These are phyloP conservation scores for Pseudomugil gertrudae DNA, from an alignment of 2,797 vertebrate genomes.

Conservation along the genomic window DNA sequence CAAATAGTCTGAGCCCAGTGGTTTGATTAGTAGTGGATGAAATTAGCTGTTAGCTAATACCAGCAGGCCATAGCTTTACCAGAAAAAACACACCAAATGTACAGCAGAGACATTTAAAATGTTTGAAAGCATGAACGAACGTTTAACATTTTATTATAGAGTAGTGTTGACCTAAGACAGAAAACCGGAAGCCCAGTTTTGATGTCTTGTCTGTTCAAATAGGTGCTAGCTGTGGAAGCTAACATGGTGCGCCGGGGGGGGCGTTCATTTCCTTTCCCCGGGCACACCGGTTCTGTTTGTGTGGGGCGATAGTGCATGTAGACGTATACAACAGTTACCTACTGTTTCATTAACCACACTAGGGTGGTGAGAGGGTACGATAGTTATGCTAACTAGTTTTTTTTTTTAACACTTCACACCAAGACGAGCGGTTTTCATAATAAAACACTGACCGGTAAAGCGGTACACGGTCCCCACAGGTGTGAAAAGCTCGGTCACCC, in stretches of 20 bases:
- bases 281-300: conserved; percentile 43
- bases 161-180: neutral
- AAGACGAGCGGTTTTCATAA: neutral
- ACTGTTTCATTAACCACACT: neutral
- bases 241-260: conserved; percentile 54
- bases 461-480: conserved; percentile 9
- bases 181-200: conserved; percentile 10
- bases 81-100: neutral
- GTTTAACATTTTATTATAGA: neutral
- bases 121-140: neutral
- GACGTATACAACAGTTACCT: too few species aligned
- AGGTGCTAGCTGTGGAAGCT: conserved; percentile 62
- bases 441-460: neutral
- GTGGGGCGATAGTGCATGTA: conserved; percentile 28
- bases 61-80: conserved; percentile 36
- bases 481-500: conserved; percentile 29
- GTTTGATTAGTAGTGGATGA: conserved; percentile 57
- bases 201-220: conserved; percentile 21
- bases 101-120: accelerated
- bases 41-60: conserved; percentile 58
- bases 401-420: neutral
- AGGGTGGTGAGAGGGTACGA: neutral
- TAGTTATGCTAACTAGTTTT: neutral
- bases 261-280: conserved; percentile 54
- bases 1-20: conserved; percentile 34